Conservation (phyloP, 1,140 invertebrate species). For the Anadara kagoshimensis region DNA sequence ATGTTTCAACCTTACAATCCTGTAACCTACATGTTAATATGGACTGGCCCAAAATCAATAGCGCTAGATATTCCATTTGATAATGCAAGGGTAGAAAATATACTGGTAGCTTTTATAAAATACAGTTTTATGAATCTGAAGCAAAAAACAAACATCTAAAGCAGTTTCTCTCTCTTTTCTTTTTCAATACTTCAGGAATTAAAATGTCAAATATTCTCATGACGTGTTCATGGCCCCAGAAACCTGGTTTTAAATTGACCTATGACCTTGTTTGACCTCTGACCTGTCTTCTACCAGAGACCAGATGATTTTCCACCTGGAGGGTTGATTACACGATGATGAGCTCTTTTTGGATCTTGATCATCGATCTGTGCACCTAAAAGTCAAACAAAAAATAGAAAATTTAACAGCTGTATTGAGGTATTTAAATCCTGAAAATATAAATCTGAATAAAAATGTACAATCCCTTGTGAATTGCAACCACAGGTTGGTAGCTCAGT, state of each 20-base stretch:
- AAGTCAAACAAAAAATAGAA: conserved; percentile 22
- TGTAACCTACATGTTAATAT: too few species aligned
- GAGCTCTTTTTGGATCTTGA: conserved; percentile 68
- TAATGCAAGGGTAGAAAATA: too few species aligned
- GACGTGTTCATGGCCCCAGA: not conserved
- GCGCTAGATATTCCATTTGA: too few species aligned
- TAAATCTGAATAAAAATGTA: not conserved
- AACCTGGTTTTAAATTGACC: not conserved
- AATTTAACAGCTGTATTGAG: not conserved
- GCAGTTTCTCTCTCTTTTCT: not conserved
- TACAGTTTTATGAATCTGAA: too few species aligned
- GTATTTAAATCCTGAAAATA: too few species aligned
- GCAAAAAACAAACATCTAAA: too few species aligned
- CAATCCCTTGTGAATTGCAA: not conserved
- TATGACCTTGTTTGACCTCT: not conserved
- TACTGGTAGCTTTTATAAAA: too few species aligned
- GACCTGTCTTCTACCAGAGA: conserved; percentile 69
- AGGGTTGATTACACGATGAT: conserved; percentile 72
- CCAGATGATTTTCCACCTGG: conserved; percentile 75
- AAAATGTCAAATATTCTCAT: too few species aligned
- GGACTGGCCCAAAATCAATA: too few species aligned
- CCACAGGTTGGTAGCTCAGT: not conserved
- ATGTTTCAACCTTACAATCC: too few species aligned
- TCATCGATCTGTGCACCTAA: conserved; percentile 76
- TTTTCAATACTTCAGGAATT: too few species aligned